Evolutionary conservation across 2,113 vertebrate species (phyloP).

Genomic region (Etheostoma spectabile): DNA sequence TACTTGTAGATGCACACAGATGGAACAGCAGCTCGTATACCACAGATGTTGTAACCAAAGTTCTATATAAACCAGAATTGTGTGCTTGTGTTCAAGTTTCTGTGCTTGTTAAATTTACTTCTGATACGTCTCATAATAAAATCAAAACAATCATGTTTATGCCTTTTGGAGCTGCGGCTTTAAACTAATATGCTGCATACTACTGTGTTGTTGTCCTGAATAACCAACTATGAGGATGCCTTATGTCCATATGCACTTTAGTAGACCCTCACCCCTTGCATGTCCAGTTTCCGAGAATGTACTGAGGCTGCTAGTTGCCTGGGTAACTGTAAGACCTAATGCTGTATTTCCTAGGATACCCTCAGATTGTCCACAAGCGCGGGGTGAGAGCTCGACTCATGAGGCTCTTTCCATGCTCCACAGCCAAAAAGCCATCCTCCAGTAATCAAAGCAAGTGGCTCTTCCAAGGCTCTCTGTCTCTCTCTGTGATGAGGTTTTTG

Average conservation of each 20-base stretch:
- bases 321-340: conserved; percentile 73
- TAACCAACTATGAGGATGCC: conserved; percentile 15
- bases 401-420: conserved; percentile 92
- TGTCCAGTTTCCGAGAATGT: conserved; percentile 33
- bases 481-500: conserved; percentile 34
- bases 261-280: conserved; percentile 41
- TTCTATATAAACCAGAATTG: not conserved
- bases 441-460: conserved; percentile 95
- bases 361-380: conserved; percentile 89
- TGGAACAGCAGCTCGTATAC: not conserved
- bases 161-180: not conserved
- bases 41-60: not conserved
- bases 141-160: not conserved
- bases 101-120: not conserved
- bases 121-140: not conserved
- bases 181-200: not conserved
- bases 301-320: conserved; percentile 50
- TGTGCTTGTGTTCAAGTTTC: not conserved
- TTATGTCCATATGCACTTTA: conserved; percentile 1
- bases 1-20: not conserved
- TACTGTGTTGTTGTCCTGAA: conserved; percentile 72
- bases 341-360: conserved; percentile 93
- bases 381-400: conserved; percentile 93
- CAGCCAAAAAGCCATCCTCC: conserved; percentile 90
- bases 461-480: conserved; percentile 47